Percentiles rank a stretch among this genome's conserved stretches.
Evolutionary conservation across 2,113 vertebrate species (phyloP).

Genomic region (Callionymus lyra): DNA sequence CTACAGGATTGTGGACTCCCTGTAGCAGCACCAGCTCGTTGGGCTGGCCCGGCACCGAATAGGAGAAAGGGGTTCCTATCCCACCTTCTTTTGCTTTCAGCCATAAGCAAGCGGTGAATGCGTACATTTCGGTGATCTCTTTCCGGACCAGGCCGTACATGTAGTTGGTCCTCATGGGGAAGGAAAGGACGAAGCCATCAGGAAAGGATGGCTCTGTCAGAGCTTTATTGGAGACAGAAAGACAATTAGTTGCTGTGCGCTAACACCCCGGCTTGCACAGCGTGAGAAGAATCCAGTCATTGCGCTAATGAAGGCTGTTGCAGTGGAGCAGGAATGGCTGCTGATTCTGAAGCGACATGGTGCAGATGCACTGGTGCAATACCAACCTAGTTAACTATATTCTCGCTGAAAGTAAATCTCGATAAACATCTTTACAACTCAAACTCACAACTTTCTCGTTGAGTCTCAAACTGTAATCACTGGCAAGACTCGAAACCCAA

Average conservation of each 20-base stretch:
- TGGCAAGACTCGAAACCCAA: too few relatives aligned
- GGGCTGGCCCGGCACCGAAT: slow-evolving; percentile 82
- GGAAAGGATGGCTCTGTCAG: slow-evolving; percentile 71
- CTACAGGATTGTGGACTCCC: slow-evolving; percentile 82
- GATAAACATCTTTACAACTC: too few relatives aligned
- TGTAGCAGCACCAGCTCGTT: slow-evolving; percentile 92
- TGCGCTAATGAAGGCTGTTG: too few relatives aligned
- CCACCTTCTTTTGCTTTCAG: slow-evolving; percentile 74
- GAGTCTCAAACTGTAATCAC: too few relatives aligned
- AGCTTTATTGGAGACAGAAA: slow-evolving; percentile 22
- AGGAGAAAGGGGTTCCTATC: slow-evolving; percentile 94
- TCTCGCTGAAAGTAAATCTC: too few relatives aligned
- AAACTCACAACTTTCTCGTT: too few relatives aligned
- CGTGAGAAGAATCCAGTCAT: neutral
- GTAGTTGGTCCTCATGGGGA: slow-evolving; percentile 89
- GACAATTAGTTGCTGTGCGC: neutral
- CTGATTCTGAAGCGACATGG: too few relatives aligned
- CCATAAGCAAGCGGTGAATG: slow-evolving; percentile 90
- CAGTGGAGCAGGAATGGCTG: too few relatives aligned
- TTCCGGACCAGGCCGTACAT: slow-evolving; percentile 87
- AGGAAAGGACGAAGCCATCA: slow-evolving; percentile 82
- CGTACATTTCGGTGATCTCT: slow-evolving; percentile 86
- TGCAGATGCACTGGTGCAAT: too few relatives aligned
- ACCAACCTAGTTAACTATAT: too few relatives aligned
- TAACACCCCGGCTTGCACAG: neutral